phyloP scores from a whole-genome alignment of 2,888 invertebrate genomes.

The Agriopis leucophaearia region DNA sequence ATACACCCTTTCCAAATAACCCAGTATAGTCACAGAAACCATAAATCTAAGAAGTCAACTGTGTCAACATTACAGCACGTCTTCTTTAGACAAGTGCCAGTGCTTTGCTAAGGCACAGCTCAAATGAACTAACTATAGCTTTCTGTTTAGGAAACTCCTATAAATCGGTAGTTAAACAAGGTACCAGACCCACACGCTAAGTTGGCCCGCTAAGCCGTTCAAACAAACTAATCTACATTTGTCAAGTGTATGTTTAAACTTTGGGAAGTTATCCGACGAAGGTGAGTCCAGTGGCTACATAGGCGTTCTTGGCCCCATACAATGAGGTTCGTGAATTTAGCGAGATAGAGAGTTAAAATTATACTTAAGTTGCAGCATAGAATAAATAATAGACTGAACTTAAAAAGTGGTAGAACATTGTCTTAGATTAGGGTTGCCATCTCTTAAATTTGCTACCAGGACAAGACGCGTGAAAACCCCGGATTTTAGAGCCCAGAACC shows the following conservation, averaged over 20 bases:
- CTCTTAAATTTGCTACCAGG: too few relatives aligned
- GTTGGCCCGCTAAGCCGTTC: conserved; percentile 14
- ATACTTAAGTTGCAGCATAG: neutral
- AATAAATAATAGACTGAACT: neutral
- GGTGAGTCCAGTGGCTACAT: conserved; percentile 12
- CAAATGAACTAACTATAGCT: neutral
- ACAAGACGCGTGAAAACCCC: too few relatives aligned
- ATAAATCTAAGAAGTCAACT: too few relatives aligned
- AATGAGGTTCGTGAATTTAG: neutral
- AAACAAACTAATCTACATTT: conserved; percentile 20
- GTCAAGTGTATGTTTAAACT: conserved; percentile 17
- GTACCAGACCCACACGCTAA: conserved; percentile 18
- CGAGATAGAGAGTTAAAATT: neutral
- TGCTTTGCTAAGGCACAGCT: too few relatives aligned
- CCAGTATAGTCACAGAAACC: too few relatives aligned
- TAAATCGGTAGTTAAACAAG: conserved; percentile 18
- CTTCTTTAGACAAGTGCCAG: too few relatives aligned
- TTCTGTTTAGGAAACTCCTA: conserved; percentile 6
- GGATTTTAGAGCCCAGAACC: too few relatives aligned
- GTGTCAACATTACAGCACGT: too few relatives aligned
- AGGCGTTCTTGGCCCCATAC: neutral
- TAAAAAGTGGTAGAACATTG: too few relatives aligned
- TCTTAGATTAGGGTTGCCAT: too few relatives aligned
- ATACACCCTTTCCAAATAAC: too few relatives aligned
- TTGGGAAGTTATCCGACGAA: neutral